A percentile compares a stretch with the other conserved stretches of the same genome.
These are phyloP conservation scores for Hesperia comma DNA, from an alignment of 2,888 invertebrate species.

Conservation along the genomic window DNA sequence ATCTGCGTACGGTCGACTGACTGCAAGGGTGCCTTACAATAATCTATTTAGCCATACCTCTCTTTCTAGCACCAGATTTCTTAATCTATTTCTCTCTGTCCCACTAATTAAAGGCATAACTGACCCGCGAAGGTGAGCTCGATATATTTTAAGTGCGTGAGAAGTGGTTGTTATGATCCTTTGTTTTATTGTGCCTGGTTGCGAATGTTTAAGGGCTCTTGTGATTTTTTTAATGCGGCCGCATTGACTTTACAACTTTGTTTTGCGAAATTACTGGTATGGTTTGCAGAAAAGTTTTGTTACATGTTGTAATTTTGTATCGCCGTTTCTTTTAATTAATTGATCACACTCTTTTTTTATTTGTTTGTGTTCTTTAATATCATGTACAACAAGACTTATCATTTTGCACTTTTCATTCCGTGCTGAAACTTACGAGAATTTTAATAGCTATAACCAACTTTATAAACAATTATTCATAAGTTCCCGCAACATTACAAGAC, in stretches of 20 bases:
- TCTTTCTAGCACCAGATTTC: conserved; percentile 48
- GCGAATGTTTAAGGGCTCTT: conserved; percentile 62
- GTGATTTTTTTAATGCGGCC: conserved; percentile 49
- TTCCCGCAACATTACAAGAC: conserved; percentile 8
- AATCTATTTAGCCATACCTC: conserved; percentile 59
- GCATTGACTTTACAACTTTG: conserved; percentile 55
- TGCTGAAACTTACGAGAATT: not conserved
- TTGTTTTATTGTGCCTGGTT: conserved; percentile 70
- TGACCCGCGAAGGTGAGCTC: conserved; percentile 70
- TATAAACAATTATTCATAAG: conserved; percentile 4
- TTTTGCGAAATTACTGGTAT: conserved; percentile 4
- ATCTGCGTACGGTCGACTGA: conserved; percentile 67
- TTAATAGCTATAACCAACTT: not conserved
- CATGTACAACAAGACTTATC: too few relatives aligned
- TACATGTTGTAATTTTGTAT: not conserved
- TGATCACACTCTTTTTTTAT: too few relatives aligned
- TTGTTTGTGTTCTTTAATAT: too few relatives aligned
- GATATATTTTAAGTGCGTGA: conserved; percentile 64
- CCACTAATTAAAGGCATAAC: conserved; percentile 74
- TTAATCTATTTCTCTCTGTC: conserved; percentile 52
- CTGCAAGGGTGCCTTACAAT: conserved; percentile 70
- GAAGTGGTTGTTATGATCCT: conserved; percentile 75
- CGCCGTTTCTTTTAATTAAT: too few relatives aligned
- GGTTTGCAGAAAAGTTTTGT: conserved; percentile 6
- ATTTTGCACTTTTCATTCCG: too few relatives aligned